These are phyloP conservation scores for Prunella himalayana DNA, from an alignment of 2,113 vertebrate genomes.

Conservation along the genomic window DNA sequence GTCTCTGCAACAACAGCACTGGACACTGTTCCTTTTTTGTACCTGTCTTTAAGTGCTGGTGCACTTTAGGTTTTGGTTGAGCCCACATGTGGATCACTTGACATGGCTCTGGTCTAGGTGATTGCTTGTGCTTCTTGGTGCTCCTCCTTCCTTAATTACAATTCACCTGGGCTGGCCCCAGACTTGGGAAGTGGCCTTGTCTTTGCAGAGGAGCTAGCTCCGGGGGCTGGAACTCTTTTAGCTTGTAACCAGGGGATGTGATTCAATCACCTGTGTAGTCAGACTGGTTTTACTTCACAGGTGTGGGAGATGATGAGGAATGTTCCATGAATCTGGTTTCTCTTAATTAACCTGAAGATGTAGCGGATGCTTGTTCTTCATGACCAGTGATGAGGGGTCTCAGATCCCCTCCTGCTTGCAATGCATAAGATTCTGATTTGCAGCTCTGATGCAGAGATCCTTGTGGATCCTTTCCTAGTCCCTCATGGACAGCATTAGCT, in stretches of 20 bases:
- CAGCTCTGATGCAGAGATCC: neutral
- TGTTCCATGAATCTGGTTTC: neutral
- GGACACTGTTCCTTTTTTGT: neutral
- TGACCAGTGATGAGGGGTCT: neutral
- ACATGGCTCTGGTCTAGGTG: neutral
- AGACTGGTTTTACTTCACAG: neutral
- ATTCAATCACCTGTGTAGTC: neutral
- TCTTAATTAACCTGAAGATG: neutral
- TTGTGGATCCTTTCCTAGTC: neutral
- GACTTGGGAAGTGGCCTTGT: neutral
- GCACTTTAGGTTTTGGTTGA: neutral
- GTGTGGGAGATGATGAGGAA: neutral
- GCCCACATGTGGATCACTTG: neutral
- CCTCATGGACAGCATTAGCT: fast-evolving
- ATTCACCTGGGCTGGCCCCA: neutral
- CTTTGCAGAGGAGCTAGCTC: neutral
- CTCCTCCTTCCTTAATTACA: neutral
- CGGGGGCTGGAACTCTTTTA: neutral
- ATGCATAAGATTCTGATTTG: neutral
- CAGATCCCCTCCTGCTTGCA: neutral
- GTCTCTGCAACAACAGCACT: neutral
- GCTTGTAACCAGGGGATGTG: neutral
- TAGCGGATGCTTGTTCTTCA: neutral
- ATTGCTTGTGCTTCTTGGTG: neutral
- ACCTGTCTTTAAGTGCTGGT: neutral